These are phyloP conservation scores for Asbolus verrucosus DNA, from an alignment of 1,140 invertebrate genomes.

Conservation along the genomic window DNA sequence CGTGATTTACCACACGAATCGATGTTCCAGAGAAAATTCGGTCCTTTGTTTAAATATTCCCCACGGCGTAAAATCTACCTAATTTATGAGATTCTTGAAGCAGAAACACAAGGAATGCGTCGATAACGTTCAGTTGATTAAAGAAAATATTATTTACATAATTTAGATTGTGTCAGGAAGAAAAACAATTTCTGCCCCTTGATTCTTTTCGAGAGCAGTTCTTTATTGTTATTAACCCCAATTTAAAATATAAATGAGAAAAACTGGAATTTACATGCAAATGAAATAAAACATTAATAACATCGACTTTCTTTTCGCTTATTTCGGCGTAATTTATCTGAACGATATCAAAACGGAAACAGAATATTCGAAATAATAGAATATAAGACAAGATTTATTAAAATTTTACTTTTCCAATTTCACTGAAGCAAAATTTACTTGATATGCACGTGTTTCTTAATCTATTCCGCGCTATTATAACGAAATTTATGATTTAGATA, in stretches of 20 bases:
- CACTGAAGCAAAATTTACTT: constrained; percentile 26
- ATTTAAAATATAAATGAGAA: constrained; percentile 26
- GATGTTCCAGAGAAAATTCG: too few species aligned
- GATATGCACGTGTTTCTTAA: constrained; percentile 25
- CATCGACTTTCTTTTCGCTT: constrained; percentile 9
- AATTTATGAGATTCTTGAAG: background rate
- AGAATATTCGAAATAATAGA: constrained; percentile 23
- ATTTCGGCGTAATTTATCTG: constrained; percentile 9
- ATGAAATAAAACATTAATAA: constrained; percentile 25
- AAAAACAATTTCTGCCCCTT: constrained; percentile 1
- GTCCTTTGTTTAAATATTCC: too few species aligned
- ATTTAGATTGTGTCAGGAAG: constrained; percentile 14
- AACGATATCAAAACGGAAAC: constrained; percentile 17
- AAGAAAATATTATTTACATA: constrained; percentile 9
- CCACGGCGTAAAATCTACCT: too few species aligned
- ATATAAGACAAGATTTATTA: constrained; percentile 16
- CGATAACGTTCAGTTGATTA: constrained; percentile 2
- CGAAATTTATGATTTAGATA: constrained; percentile 15
- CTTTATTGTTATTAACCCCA: constrained; percentile 26
- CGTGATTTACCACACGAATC: too few species aligned
- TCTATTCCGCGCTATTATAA: constrained; percentile 20
- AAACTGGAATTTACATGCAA: constrained; percentile 22
- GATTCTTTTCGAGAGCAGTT: background rate
- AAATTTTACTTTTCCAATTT: constrained; percentile 28
- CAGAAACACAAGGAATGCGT: constrained; percentile 7